Conservation (phyloP, 2,113 vertebrate genomes). For the Pongo pygmaeus region DNA sequence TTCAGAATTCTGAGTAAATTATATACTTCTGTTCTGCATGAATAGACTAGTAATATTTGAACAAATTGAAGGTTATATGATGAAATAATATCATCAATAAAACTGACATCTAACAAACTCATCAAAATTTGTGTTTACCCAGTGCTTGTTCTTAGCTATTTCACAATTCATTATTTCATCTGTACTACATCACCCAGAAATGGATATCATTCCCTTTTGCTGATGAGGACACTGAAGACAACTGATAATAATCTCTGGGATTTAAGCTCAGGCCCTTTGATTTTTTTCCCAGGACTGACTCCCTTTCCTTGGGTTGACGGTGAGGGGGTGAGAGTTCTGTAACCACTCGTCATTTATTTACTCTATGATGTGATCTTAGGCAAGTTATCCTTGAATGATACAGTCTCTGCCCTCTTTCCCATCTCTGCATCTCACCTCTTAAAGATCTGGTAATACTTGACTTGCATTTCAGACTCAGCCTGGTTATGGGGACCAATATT, state of each 20-base stretch:
- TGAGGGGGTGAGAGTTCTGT: background rate
- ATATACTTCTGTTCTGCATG: background rate
- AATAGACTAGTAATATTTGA: background rate
- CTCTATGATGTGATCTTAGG: background rate
- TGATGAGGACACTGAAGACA: background rate
- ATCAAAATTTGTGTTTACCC: background rate
- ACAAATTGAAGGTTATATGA: background rate
- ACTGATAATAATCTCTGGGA: background rate
- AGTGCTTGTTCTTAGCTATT: background rate
- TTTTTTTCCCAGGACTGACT: background rate
- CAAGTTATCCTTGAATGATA: background rate
- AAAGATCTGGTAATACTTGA: no score
- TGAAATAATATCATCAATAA: background rate
- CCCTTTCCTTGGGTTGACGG: no score
- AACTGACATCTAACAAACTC: background rate
- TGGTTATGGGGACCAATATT: background rate
- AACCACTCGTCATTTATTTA: no score
- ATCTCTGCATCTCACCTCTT: background rate
- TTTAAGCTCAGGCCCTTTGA: background rate
- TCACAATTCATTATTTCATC: background rate
- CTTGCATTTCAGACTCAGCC: background rate
- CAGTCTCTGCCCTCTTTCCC: rapidly evolving
- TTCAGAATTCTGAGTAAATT: background rate
- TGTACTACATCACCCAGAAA: rapidly evolving
- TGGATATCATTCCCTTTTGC: background rate